Conservation (phyloP, 2,113 vertebrate species). For the Elephas maximus region DNA sequence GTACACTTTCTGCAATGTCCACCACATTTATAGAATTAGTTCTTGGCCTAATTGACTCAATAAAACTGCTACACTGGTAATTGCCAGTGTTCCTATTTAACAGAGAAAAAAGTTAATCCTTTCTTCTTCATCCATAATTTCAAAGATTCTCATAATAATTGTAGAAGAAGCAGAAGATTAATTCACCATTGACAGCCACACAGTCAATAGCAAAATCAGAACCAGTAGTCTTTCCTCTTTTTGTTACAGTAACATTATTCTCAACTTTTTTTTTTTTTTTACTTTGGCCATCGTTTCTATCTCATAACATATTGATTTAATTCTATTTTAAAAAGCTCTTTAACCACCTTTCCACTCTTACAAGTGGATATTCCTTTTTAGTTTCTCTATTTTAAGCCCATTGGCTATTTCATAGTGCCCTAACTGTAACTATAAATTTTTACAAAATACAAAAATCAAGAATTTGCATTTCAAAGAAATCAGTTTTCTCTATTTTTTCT, state of each 20-base stretch:
- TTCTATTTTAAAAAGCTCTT: not conserved
- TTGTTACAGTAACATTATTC: not conserved
- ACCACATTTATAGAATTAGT: not conserved
- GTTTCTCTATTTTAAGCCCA: slow-evolving; percentile 8
- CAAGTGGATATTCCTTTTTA: not conserved
- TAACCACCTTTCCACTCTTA: not conserved
- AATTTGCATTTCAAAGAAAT: slow-evolving; percentile 13
- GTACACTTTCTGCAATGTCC: not conserved
- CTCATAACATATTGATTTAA: not conserved
- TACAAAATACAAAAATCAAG: slow-evolving; percentile 27
- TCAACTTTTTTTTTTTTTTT: not conserved
- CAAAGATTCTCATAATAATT: not conserved
- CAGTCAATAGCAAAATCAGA: not conserved
- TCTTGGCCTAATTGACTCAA: not conserved
- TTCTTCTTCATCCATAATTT: not conserved
- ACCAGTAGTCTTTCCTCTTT: not conserved
- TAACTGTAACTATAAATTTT: not conserved
- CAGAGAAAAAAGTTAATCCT: not conserved
- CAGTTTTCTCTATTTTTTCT: not conserved
- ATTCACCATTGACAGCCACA: not conserved
- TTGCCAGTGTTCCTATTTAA: not conserved
- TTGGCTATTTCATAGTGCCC: not conserved
- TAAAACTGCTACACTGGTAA: not conserved
- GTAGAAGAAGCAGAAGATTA: not conserved
- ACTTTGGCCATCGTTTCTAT: not conserved